Base-by-base conservation (phyloP, 2,888 invertebrate species). In the Meandrusa payeni region DNA sequence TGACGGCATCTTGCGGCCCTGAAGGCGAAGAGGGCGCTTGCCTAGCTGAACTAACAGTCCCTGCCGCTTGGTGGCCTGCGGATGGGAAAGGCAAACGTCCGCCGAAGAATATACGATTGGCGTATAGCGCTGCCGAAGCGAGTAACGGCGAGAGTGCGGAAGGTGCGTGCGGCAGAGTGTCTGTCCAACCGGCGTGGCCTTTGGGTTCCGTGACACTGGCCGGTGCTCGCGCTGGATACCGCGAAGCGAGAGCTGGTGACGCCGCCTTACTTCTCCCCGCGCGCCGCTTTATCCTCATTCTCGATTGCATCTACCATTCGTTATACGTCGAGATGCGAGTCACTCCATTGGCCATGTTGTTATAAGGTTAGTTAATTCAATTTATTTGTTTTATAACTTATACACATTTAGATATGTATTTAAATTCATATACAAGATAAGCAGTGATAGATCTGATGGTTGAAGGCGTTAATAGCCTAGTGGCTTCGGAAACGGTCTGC, bases 1-100 rank as follows among this genome's bases (percentile, higher is more conserved):
- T 97, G 49, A 94, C 95, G 38, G 94, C 97, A 0, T 94, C 96
- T n/a, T 98, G 97, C 79, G 95, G 95, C 61, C 97, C 97, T 1
- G 96, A 95, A 70, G 95, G 95, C 5, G 95, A 96, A 66, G 96
- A 97, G 69, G 96, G 97, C 0, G 97, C 97, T 0, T 98, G 97
- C 69, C 90, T 98, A 39, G 96, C 96, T 0, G 94, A 95, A 70
- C 88, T 96, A 43, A 94, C 95, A 1, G 91, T 98, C 22, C 98
- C 97, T 0, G 93, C 95, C 5, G 92, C 93, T 39, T 98, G 97
- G 97, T 98, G 97, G 97, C 92, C 94, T 0, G 91, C 90, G 22
- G 90, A 91, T 54, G 90, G 91, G 5, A 86, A 83, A 47, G 88
- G 83, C 32, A 89, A 88, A 52, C 90, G 92, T 32, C 93, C 95